These are phyloP conservation scores for Pluvialis apricaria DNA, from an alignment of 2,113 vertebrate species.

Conservation along the genomic window DNA sequence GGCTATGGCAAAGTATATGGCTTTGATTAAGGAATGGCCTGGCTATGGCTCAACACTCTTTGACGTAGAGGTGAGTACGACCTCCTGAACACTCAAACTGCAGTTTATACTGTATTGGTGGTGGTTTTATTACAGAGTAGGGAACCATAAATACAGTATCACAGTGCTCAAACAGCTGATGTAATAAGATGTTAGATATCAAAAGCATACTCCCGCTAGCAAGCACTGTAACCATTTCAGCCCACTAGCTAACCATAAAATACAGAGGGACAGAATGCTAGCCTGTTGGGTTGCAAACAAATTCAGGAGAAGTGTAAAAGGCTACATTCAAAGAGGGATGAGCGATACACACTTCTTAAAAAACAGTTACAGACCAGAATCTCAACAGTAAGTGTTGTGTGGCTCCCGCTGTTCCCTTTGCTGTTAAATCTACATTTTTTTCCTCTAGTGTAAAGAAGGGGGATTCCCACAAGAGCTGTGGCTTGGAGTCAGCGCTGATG, in stretches of 20 bases:
- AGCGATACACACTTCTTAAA: not conserved
- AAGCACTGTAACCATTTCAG: not conserved
- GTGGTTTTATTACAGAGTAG: not conserved
- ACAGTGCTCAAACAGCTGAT: not conserved
- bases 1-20: constrained; percentile 95
- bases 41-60: constrained; percentile 96
- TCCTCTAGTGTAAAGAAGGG: constrained; percentile 83
- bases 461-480: constrained; percentile 90
- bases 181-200: not conserved
- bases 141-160: not conserved
- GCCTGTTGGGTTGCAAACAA: not conserved
- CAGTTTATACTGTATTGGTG: not conserved
- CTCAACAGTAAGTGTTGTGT: not conserved
- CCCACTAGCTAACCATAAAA: not conserved
- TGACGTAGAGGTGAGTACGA: constrained; percentile 88
- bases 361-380: not conserved
- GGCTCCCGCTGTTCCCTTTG: not conserved
- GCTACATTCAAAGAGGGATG: not conserved
- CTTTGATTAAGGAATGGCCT: constrained; percentile 91
- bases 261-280: not conserved
- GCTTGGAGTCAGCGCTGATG: constrained; percentile 90
- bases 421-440: not conserved
- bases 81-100: not conserved
- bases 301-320: not conserved
- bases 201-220: not conserved